Conservation (phyloP, 2,888 invertebrate genomes). For the Campoplex nolae region DNA sequence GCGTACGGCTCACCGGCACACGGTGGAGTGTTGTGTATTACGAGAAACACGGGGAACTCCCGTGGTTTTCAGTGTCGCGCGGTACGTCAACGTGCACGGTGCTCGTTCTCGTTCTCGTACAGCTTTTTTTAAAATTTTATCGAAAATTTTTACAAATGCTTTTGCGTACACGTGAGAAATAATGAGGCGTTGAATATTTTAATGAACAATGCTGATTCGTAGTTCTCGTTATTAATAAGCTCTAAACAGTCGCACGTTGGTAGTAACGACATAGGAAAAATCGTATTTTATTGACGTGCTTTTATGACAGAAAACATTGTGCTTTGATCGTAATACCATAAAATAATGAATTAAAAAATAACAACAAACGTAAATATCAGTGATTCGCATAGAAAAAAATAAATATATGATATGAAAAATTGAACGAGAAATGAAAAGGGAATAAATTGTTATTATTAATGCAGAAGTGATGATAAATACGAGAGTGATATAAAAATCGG, state of each 20-base stretch:
- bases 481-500: conserved; percentile 17
- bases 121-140: background rate
- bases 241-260: background rate
- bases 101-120: conserved; percentile 47
- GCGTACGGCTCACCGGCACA: conserved; percentile 26
- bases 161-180: background rate
- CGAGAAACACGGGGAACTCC: conserved; percentile 40
- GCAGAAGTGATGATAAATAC: conserved; percentile 21
- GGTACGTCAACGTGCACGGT: conserved; percentile 74
- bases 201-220: background rate
- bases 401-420: background rate
- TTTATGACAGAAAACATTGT: background rate
- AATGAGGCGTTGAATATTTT: background rate
- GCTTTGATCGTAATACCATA: background rate
- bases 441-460: conserved; percentile 3
- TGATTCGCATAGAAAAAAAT: background rate
- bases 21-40: conserved; percentile 39
- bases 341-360: background rate
- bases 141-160: background rate
- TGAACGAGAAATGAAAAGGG: background rate
- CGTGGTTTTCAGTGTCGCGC: conserved; percentile 78
- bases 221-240: background rate
- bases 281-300: background rate
- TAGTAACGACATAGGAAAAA: background rate
- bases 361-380: background rate